phyloP scores from a whole-genome alignment of 2,888 invertebrate species.

The Protula sp. region DNA sequence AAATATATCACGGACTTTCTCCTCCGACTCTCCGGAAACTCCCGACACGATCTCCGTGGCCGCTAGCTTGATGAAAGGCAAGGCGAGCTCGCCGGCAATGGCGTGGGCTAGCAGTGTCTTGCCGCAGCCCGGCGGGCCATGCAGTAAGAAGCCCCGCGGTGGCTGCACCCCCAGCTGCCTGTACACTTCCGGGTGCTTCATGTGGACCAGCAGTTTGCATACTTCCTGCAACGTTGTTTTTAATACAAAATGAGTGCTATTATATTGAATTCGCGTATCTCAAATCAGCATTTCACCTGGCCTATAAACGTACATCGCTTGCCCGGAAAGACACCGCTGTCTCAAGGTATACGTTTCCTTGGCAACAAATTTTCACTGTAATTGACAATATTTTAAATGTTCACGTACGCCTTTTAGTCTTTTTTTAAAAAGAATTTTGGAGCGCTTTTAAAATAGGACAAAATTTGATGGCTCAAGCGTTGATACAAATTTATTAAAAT shows the following conservation, averaged over 20 bases:
- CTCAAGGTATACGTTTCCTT: too few relatives aligned
- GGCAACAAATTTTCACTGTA: too few relatives aligned
- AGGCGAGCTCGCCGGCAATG: constrained; percentile 65
- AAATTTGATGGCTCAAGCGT: too few relatives aligned
- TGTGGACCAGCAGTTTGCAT: constrained; percentile 73
- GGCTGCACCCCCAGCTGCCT: constrained; percentile 76
- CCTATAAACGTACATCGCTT: too few relatives aligned
- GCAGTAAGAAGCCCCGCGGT: constrained; percentile 83
- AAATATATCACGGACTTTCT: constrained; percentile 84
- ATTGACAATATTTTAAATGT: too few relatives aligned
- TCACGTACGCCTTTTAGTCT: too few relatives aligned
- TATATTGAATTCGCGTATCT: background rate
- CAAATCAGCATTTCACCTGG: too few relatives aligned
- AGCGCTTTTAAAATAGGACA: too few relatives aligned
- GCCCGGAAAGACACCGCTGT: too few relatives aligned
- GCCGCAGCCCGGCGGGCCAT: constrained; percentile 95
- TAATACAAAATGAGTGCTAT: background rate
- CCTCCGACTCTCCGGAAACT: constrained; percentile 92
- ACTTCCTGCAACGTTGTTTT: constrained; percentile 60
- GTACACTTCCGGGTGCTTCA: constrained; percentile 87
- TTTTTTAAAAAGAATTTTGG: too few relatives aligned
- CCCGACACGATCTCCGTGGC: constrained; percentile 91
- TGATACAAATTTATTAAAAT: too few relatives aligned
- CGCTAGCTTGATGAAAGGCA: constrained; percentile 80
- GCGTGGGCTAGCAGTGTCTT: constrained; percentile 57